Conservation (phyloP, 2,797 vertebrate species). For the Austrolebias charrua region DNA sequence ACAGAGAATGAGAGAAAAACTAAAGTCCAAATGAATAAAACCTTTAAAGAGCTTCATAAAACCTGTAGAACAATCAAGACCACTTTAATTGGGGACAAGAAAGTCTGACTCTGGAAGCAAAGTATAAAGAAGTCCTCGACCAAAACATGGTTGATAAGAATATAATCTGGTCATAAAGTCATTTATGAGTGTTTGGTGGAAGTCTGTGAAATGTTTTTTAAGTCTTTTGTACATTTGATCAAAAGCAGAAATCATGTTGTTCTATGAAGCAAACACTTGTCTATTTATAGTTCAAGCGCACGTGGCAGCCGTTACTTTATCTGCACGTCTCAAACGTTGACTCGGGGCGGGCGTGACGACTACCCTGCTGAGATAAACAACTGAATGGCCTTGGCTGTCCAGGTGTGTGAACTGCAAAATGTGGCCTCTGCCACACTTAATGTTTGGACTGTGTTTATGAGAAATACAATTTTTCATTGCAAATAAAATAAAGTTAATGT, state of each 20-base stretch:
- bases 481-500: too few relatives aligned
- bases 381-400: neutral
- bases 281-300: neutral
- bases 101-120: too few relatives aligned
- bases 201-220: neutral
- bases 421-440: neutral
- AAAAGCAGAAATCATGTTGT: too few relatives aligned
- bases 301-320: conserved; percentile 3
- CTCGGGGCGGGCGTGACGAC: neutral
- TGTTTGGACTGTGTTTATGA: neutral
- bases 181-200: neutral
- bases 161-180: neutral
- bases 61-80: too few relatives aligned
- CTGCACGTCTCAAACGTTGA: neutral
- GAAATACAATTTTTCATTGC: too few relatives aligned
- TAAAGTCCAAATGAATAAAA: too few relatives aligned
- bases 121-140: too few relatives aligned
- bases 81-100: too few relatives aligned
- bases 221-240: neutral
- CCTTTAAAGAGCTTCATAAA: too few relatives aligned
- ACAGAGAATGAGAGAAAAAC: too few relatives aligned
- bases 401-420: too few relatives aligned
- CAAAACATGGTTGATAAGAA: too few relatives aligned
- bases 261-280: neutral
- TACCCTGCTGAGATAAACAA: neutral